Evolutionary conservation across 2,888 invertebrate species (phyloP), one percentile per base, ranked within the genome.

Genomic region (Laothoe populi): DNA sequence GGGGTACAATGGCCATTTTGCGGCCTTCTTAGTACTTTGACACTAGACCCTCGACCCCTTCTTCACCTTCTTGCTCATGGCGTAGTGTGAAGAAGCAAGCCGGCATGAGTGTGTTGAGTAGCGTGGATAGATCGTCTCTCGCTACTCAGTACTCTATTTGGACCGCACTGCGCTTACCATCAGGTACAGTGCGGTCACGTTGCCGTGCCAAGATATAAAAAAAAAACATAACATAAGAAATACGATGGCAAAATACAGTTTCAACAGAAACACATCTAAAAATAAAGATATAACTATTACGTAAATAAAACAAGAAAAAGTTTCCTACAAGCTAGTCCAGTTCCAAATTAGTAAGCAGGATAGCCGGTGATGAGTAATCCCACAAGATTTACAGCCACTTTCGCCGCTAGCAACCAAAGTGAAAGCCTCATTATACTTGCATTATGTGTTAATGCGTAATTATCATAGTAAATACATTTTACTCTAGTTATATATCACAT

Each of bases 391-490:
- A 69, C 67, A 60, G 63, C 64, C 57, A 73, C 78, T 79, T 77
- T 79, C 78, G 72, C 77, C 71, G 42, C 57, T 62, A 66, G 66
- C 69, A 26, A 61, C 66, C 62, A 64, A 71, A 74, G 78, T 76
- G 79, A 79, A 79, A 79, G 77, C 71, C 66, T 71, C 62, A 35
- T 71, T 72, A 71, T 68, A 68, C 58, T 59, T 62, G 58, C 48
- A 58, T 58, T 57, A 62, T 45, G 46, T 57, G 53, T 21, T 61
- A 49, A 62, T 62, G 64, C 49, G 60, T 19, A 35, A 45, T 59
- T 66, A 65, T 64, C 65, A 63, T 68, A 66, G 64, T 65, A 70
- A 70, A 62, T 63, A 64, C 64, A 70, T 73, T 66, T 71, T 35
- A 21, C 10, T 35, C 31, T 16, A 53, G 10, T 35, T 35, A 53